Base-by-base conservation (phyloP, 1,140 invertebrate genomes). In the Latrodectus geometricus region DNA sequence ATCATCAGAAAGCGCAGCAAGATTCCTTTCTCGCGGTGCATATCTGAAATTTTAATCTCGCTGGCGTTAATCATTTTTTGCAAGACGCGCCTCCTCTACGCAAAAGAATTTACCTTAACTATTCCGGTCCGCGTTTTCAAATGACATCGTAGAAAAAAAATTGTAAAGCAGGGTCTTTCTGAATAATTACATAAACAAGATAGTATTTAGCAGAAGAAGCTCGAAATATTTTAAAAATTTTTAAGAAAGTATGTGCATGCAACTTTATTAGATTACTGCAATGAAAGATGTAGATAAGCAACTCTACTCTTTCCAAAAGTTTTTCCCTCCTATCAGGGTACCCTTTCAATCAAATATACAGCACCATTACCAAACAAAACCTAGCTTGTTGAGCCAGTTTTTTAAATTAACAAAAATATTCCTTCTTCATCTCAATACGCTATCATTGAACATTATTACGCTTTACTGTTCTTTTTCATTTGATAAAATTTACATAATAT, bases 11-110 rank as follows among this genome's bases (percentile, higher is more conserved):
- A 61, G 83, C 50, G 50, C 35, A n/a, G 72, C 54, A 12, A 74
- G 82, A 84, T 86, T 86, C 83, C 83, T 76, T 66, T 21, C 72
- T 84, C 56, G 11, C n/a, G 12, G 72, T 77, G 75, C 83, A 86
- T 86, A 77, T 77, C 83, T 86, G 75, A 86, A 86, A 86, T 86
- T 86, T 86, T 86, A 86, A 86, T 86, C 83, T 86, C 15, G 66
- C n/a, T 52, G 3, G 75, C 75, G 83, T 86, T 86, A 76, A 78
- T 86, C 83, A 86, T 86, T 86, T 86, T 86, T 86, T 86, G 65
- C 68, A 72, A 77, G 76, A 76, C 72, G 61, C 20, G 54, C 21
- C 65, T 61, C 83, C 77, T 75, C 70, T 75, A 83, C 81, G 75
- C 17, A 77, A 86, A 86, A 78, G 83, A 86, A 86, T 61, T 61